Evolutionary conservation across 2,113 vertebrate genomes (phyloP).

Genomic region (Nycticryphes semicollaris): DNA sequence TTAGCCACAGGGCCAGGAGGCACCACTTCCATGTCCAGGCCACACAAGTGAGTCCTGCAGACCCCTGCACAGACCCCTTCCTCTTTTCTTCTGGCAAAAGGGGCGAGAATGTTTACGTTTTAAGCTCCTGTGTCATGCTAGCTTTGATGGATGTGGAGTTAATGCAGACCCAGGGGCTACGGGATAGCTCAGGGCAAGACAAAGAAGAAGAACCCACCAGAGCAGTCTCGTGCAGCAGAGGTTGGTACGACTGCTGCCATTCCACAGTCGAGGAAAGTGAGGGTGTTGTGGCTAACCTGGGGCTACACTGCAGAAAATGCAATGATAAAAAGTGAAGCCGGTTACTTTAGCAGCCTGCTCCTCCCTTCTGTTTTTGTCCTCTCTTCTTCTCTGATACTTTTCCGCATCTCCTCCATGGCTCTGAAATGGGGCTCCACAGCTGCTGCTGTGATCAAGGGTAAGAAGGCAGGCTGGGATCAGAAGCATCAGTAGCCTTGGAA

Average conservation of each 20-base stretch:
- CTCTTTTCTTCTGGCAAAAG: neutral
- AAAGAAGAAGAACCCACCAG: neutral
- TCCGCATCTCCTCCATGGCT: neutral
- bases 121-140: neutral
- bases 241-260: neutral
- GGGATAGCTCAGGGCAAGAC: neutral
- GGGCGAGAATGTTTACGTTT: neutral
- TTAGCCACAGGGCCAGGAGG: neutral
- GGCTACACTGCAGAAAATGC: neutral
- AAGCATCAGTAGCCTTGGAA: neutral
- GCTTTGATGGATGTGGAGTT: neutral
- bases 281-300: neutral
- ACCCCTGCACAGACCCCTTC: rapidly evolving
- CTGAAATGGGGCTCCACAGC: neutral
- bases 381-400: neutral
- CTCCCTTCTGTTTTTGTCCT: neutral
- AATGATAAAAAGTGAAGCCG: neutral
- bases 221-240: neutral
- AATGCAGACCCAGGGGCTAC: neutral
- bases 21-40: neutral
- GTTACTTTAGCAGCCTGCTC: neutral
- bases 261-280: neutral
- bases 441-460: neutral
- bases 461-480: neutral
- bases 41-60: neutral